These are phyloP conservation scores for Dichetophora obliterata DNA, from an alignment of 2,888 invertebrate genomes.

Conservation along the genomic window DNA sequence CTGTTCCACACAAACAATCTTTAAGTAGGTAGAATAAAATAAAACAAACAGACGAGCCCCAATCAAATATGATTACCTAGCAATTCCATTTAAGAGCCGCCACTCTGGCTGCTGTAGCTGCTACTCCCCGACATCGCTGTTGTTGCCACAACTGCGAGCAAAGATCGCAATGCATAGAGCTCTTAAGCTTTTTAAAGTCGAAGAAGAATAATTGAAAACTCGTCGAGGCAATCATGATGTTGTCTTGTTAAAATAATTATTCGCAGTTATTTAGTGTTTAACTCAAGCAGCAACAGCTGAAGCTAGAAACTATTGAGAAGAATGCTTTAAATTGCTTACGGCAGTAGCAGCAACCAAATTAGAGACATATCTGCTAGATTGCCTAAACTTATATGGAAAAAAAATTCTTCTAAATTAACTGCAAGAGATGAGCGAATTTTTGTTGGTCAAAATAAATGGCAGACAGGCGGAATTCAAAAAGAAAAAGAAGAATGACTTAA, in stretches of 20 bases:
- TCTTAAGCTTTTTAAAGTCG: constrained; percentile 10
- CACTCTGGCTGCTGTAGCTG: constrained; percentile 16
- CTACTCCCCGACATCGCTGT: not conserved
- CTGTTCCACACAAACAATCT: not conserved
- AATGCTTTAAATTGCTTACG: too few species aligned
- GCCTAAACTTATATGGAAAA: too few species aligned
- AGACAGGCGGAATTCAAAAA: too few species aligned
- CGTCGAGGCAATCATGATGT: constrained; percentile 39
- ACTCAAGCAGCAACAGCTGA: constrained; percentile 17
- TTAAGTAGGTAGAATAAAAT: not conserved
- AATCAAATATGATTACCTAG: constrained; percentile 43
- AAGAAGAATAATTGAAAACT: constrained; percentile 27
- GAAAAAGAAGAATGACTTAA: too few species aligned
- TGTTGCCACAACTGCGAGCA: not conserved
- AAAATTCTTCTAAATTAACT: too few species aligned
- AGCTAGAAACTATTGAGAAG: too few species aligned
- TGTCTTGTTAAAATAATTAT: constrained; percentile 46
- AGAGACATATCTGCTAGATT: too few species aligned
- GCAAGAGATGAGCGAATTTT: too few species aligned
- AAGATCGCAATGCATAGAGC: not conserved
- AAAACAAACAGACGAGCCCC: constrained; percentile 38
- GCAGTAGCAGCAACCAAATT: too few species aligned
- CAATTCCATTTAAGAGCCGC: constrained; percentile 41
- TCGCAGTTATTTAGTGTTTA: constrained; percentile 36
- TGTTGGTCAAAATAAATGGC: too few species aligned